Percentiles rank a stretch among this genome's conserved stretches.
Evolutionary conservation across 2,113 vertebrate genomes (phyloP).

Genomic region (Leptosomus discolor): DNA sequence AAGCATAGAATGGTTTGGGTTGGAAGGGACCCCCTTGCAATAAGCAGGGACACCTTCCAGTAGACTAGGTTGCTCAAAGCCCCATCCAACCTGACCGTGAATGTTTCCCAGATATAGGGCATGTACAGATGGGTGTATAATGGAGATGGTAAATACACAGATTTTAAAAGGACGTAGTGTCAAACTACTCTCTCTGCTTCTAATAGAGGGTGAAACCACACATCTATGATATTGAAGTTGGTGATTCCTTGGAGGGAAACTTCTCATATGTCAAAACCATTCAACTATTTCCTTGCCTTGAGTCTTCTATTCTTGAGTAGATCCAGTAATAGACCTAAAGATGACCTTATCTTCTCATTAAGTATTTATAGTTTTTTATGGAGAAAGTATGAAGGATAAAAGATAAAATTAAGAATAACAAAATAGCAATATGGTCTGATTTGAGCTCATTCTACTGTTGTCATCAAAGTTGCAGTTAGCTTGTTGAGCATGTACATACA

Average conservation of each 20-base stretch:
- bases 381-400: neutral
- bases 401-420: neutral
- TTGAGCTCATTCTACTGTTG: neutral
- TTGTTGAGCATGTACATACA: neutral
- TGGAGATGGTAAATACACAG: neutral
- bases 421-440: accelerated
- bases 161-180: neutral
- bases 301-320: neutral
- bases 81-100: neutral
- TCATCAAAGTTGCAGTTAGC: neutral
- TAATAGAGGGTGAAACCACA: neutral
- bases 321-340: neutral
- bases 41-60: neutral
- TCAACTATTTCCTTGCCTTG: neutral
- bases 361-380: neutral
- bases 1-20: neutral
- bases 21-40: neutral
- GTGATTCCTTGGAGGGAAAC: neutral
- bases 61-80: neutral
- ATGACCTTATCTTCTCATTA: neutral
- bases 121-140: neutral
- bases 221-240: neutral
- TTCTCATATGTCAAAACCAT: neutral
- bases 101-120: neutral
- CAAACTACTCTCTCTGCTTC: neutral